A percentile compares a stretch with the other conserved stretches of the same genome.
Conservation (phyloP, 2,797 vertebrate species). For the Lutjanus campechanus region DNA sequence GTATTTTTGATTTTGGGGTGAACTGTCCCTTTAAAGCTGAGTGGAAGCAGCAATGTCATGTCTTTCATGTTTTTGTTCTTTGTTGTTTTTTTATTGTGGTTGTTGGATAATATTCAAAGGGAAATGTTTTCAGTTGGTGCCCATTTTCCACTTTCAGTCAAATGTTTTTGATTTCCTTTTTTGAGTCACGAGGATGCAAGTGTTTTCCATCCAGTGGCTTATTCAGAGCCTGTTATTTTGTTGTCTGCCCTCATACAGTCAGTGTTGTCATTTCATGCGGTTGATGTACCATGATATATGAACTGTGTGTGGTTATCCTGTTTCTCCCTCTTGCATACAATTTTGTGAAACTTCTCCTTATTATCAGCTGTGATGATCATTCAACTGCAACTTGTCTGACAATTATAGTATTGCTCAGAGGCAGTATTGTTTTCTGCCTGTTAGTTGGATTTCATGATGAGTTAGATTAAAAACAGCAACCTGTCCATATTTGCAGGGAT, state of each 20-base stretch:
- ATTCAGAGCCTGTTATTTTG: constrained; percentile 29
- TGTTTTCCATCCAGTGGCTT: constrained; percentile 8
- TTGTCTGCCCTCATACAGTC: not conserved
- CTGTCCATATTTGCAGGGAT: constrained; percentile 87
- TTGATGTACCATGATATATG: not conserved
- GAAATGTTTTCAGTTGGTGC: not conserved
- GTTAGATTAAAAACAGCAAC: not conserved
- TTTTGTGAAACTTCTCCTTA: constrained; percentile 42
- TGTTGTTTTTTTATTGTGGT: not conserved
- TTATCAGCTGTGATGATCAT: constrained; percentile 17
- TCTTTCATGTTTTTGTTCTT: not conserved
- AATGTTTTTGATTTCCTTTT: constrained; percentile 8
- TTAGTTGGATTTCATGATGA: not conserved
- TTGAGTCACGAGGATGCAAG: not conserved
- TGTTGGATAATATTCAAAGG: not conserved
- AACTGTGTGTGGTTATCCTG: constrained; percentile 5
- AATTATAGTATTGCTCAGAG: not conserved
- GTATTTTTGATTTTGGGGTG: no score
- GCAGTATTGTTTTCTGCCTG: not conserved
- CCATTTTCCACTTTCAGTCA: not conserved
- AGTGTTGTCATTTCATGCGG: constrained; percentile 18
- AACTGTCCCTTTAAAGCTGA: not conserved
- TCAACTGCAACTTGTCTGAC: constrained; percentile 3
- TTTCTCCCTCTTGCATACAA: constrained; percentile 8
- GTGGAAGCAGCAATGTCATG: not conserved